A percentile compares a stretch with the other conserved stretches of the same genome.
These are phyloP conservation scores for Chrysomela aeneicollis DNA, from an alignment of 2,888 invertebrate genomes.

Conservation along the genomic window DNA sequence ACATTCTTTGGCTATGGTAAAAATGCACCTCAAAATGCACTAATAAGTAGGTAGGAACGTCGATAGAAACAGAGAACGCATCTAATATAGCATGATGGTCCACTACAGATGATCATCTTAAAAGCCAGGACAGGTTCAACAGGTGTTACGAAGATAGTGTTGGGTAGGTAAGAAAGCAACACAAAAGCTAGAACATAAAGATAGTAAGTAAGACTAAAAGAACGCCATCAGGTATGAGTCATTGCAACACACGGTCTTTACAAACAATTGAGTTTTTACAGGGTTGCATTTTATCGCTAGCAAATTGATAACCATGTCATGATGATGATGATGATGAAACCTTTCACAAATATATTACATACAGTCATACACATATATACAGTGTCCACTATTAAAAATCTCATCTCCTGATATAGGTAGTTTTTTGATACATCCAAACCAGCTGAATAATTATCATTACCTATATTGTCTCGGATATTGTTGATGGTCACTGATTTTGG, in stretches of 20 bases:
- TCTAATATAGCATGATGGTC: not conserved
- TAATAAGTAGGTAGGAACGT: not conserved
- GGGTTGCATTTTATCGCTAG: no score
- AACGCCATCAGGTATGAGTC: not conserved
- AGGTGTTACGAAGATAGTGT: slow-evolving; percentile 15
- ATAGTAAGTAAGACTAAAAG: not conserved
- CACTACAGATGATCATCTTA: not conserved
- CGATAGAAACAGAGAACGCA: not conserved
- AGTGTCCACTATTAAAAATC: no score
- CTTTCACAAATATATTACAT: no score
- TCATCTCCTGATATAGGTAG: no score
- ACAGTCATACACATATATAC: no score
- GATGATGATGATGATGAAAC: no score
- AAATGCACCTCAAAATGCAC: not conserved
- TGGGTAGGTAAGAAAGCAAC: slow-evolving; percentile 1
- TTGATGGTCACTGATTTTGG: no score
- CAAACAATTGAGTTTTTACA: no score
- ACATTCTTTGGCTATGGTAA: not conserved
- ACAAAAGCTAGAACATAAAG: not conserved
- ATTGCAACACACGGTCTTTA: not conserved
- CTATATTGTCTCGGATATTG: no score
- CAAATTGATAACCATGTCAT: no score
- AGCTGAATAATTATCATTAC: no score
- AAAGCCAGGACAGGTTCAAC: slow-evolving; percentile 11
- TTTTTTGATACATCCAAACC: no score